Evolutionary conservation across 1,140 invertebrate genomes (phyloP).

Genomic region (Caenorhabditis latens): DNA sequence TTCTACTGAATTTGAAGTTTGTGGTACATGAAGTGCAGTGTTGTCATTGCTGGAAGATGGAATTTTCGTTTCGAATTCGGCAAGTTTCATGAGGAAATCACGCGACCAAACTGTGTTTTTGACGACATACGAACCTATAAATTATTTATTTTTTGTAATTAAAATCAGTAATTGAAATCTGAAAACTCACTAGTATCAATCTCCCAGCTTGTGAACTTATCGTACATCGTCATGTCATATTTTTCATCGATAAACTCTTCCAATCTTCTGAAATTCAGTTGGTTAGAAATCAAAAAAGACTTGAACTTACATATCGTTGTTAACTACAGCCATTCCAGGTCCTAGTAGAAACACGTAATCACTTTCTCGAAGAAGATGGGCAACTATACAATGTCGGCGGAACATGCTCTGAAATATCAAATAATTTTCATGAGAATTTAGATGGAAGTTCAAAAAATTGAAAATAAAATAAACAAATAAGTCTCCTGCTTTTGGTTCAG

Average conservation of each 20-base stretch:
- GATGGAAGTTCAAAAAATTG: background rate
- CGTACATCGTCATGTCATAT: constrained; percentile 61
- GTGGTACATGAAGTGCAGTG: constrained; percentile 60
- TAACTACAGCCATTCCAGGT: constrained; percentile 62
- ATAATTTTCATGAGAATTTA: no score
- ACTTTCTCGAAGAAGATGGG: constrained; percentile 59
- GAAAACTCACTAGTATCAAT: constrained; percentile 39
- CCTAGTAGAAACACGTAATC: constrained; percentile 63
- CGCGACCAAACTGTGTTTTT: constrained; percentile 57
- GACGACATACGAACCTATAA: constrained; percentile 59
- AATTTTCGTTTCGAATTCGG: constrained; percentile 60
- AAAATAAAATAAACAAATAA: background rate
- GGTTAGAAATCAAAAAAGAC: background rate
- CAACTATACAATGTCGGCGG: constrained; percentile 65
- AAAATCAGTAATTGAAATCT: background rate
- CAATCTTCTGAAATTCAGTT: constrained; percentile 16
- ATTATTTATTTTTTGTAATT: background rate
- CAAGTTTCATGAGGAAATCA: constrained; percentile 61
- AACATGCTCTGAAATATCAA: constrained; percentile 58
- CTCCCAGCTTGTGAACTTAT: constrained; percentile 64
- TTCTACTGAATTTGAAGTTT: background rate
- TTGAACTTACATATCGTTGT: constrained; percentile 38
- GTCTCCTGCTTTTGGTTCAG: background rate
- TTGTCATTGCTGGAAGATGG: constrained; percentile 61
- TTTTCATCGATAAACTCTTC: constrained; percentile 64